Base-by-base conservation (phyloP, 2,797 vertebrate species). In the Limosa lapponica region DNA sequence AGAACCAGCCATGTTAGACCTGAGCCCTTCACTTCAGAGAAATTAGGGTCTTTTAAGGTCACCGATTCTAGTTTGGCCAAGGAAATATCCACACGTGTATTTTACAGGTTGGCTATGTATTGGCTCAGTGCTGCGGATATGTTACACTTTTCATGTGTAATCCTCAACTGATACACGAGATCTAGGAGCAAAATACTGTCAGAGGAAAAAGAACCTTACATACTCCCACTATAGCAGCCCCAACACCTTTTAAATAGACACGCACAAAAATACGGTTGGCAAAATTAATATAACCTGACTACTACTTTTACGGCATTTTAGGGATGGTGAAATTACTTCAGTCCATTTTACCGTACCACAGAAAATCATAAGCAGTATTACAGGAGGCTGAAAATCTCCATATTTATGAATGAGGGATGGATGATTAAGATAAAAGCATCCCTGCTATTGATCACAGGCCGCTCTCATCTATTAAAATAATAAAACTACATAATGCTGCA, bases 391-490 rank as follows among this genome's bases (percentile, higher is more conserved):
- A 93, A 96, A 97, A 94, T 95, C 91, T 94, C 92, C 89, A 44
- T 96, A 97, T 89, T 97, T 97, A 95, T 96, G 81, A 95, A 96
- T 90, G 96, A 97, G 90, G 90, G 77, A 91, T 61, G 78, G 95
- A 93, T 97, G 95, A 95, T 96, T 96, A 96, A 95, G 93, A 95
- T 95, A 96, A 96, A 95, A 96, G 93, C 94, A 96, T 93, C 91
- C 62, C 84, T 89, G 89, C 84, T 96, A 96, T 97, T 97, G 93
- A 96, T 96, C 93, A 95, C 23, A 27, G 87, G 49, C 86, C 69
- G 90, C 74, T 96, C 90, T 96, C 96, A 87, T 91, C 95, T 97
- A 95, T 96, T 97, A 97, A 95, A 96, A 96, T 96, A 96, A 95
- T 96, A 96, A 95, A 96, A 96, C 88, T 71, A 93, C 91, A 87